These are phyloP conservation scores for Eurytoma californica DNA, from an alignment of 2,888 invertebrate species.

Conservation along the genomic window DNA sequence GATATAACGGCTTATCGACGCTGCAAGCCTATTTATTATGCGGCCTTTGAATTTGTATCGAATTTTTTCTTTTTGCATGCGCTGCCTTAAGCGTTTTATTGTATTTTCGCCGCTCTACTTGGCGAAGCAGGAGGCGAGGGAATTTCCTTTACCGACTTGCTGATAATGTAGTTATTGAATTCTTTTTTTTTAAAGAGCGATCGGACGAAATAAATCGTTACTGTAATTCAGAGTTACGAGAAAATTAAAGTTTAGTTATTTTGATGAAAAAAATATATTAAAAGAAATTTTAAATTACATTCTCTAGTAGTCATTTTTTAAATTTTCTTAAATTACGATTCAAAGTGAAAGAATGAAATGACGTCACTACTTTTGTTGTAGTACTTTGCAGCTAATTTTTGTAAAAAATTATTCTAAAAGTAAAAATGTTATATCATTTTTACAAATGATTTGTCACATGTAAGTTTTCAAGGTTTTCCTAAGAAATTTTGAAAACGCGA, in stretches of 20 bases:
- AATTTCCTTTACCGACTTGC: conserved; percentile 19
- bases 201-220: too few species aligned
- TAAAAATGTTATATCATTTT: conserved; percentile 42
- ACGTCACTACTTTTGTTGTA: neutral
- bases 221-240: too few species aligned
- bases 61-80: too few species aligned
- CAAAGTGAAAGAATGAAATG: conserved; percentile 17
- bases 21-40: neutral
- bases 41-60: too few species aligned
- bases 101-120: too few species aligned
- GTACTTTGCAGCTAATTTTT: conserved; percentile 37
- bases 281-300: too few species aligned
- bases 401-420: conserved; percentile 49
- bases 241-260: too few species aligned
- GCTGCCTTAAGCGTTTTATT: too few species aligned
- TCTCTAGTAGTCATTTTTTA: neutral
- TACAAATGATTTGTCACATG: conserved; percentile 30
- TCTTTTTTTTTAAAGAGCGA: neutral
- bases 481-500: conserved; percentile 21
- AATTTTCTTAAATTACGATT: neutral
- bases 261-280: too few species aligned
- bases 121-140: too few species aligned
- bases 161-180: too few species aligned
- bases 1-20: neutral
- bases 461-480: conserved; percentile 19